Percentiles rank a stretch among this genome's conserved stretches.
These are phyloP conservation scores for Lordiphosa fenestrarum DNA, from an alignment of 2,888 invertebrate species.

Conservation along the genomic window DNA sequence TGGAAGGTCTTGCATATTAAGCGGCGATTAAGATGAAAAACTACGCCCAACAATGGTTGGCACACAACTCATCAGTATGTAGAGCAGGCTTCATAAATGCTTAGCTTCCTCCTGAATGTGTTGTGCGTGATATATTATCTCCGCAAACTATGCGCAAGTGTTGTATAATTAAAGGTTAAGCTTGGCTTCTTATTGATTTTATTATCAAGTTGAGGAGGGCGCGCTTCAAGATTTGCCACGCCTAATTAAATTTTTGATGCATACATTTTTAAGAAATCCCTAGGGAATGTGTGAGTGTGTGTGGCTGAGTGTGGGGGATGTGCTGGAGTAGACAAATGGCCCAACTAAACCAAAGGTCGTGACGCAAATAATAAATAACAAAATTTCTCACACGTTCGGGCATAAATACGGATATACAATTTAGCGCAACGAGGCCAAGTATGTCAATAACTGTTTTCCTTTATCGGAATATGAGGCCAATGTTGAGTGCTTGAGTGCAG, in stretches of 20 bases:
- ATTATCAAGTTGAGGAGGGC: conserved; percentile 35
- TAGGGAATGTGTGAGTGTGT: neutral
- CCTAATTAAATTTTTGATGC: conserved; percentile 51
- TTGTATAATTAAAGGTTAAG: conserved; percentile 61
- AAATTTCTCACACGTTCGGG: conserved; percentile 24
- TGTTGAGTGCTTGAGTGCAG: no score
- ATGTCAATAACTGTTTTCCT: no score
- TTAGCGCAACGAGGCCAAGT: no score
- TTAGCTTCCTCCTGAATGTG: neutral
- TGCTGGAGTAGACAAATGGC: conserved; percentile 30
- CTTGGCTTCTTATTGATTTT: conserved; percentile 58
- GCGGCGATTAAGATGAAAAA: conserved; percentile 51
- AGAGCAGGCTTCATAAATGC: conserved; percentile 59
- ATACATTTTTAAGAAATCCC: conserved; percentile 1
- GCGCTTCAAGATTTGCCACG: conserved; percentile 25
- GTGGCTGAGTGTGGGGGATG: neutral
- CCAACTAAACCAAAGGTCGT: conserved; percentile 47
- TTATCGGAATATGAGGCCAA: no score
- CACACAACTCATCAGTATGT: conserved; percentile 45
- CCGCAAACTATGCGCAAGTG: conserved; percentile 5
- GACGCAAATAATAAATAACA: conserved; percentile 51
- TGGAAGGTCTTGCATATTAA: conserved; percentile 58
- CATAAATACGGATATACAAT: conserved; percentile 7
- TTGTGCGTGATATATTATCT: conserved; percentile 4
- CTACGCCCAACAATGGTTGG: conserved; percentile 2